Conservation (phyloP, 1,140 invertebrate genomes). For the Lordiphosa stackelbergi region DNA sequence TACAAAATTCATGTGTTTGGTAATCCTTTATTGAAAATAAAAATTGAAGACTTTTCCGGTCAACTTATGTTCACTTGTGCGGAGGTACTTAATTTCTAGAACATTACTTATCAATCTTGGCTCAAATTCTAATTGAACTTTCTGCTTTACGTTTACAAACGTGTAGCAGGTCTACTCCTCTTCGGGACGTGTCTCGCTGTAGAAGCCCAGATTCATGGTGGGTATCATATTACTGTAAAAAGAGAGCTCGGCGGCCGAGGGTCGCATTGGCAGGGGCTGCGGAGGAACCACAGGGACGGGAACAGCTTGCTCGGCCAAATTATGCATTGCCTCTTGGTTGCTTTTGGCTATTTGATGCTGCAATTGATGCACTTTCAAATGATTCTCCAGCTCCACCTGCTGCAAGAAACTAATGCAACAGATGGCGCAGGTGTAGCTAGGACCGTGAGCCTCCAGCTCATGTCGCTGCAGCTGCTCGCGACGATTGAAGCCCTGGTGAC, state of each 20-base stretch:
- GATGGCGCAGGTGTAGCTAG: slow-evolving; percentile 79
- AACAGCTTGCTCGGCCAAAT: no score
- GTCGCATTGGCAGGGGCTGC: slow-evolving; percentile 18
- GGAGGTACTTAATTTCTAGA: no score
- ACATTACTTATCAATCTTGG: no score
- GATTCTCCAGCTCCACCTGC: slow-evolving; percentile 79
- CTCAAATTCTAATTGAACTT: slow-evolving; percentile 3
- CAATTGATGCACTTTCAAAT: slow-evolving; percentile 79
- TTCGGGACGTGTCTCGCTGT: slow-evolving; percentile 67
- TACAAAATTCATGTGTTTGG: no score
- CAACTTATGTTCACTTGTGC: no score
- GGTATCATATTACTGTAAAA: slow-evolving; percentile 56
- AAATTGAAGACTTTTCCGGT: no score
- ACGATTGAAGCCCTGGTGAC: slow-evolving; percentile 80
- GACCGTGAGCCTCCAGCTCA: no score
- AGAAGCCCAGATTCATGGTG: no score
- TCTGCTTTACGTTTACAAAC: slow-evolving; percentile 1
- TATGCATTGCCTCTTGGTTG: slow-evolving; percentile 52
- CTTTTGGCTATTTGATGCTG: slow-evolving; percentile 26
- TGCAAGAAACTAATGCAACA: slow-evolving; percentile 80
- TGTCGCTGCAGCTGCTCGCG: no score
- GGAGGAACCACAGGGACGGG: slow-evolving; percentile 21
- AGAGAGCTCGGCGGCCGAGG: slow-evolving; percentile 55
- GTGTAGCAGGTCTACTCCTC: slow-evolving; percentile 25
- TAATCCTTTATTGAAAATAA: no score